phyloP scores from a whole-genome alignment of 2,797 vertebrate species.

The Glossophaga mutica region DNA sequence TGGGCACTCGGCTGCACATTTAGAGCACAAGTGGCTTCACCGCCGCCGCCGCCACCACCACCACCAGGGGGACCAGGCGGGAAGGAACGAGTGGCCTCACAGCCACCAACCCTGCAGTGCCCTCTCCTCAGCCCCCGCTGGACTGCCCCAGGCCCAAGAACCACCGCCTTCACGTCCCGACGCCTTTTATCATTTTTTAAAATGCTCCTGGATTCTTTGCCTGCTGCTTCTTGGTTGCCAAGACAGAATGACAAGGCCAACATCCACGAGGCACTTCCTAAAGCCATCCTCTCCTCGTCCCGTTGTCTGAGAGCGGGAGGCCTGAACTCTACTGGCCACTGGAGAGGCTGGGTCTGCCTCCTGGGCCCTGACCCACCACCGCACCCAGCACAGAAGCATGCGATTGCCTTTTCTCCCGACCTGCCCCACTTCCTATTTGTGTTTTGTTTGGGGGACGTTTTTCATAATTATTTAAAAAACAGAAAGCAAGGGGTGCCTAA shows the following conservation, averaged over 20 bases:
- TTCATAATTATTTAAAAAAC: constrained; percentile 56
- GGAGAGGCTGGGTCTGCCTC: not conserved
- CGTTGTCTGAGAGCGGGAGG: not conserved
- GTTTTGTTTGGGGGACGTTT: not conserved
- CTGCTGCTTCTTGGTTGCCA: constrained; percentile 72
- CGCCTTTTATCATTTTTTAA: constrained; percentile 31
- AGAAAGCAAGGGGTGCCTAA: constrained; percentile 15
- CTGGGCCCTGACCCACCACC: not conserved
- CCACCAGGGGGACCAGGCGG: not conserved
- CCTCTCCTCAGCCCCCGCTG: constrained; percentile 62
- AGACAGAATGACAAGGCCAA: not conserved
- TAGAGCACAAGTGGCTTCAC: constrained; percentile 71
- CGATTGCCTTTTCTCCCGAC: not conserved
- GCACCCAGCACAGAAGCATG: not conserved
- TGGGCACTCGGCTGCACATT: constrained; percentile 35
- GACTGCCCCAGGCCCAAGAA: constrained; percentile 56
- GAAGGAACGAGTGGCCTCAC: constrained; percentile 27
- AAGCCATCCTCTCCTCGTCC: not conserved
- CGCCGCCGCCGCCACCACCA: rapidly evolving
- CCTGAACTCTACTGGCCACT: not conserved
- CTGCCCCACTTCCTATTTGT: not conserved
- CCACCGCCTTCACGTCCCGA: constrained; percentile 65
- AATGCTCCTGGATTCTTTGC: constrained; percentile 67
- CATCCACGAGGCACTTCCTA: not conserved
- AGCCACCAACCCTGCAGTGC: constrained; percentile 46